phyloP scores from a whole-genome alignment of 1,140 invertebrate genomes.

The Eueides isabella region DNA sequence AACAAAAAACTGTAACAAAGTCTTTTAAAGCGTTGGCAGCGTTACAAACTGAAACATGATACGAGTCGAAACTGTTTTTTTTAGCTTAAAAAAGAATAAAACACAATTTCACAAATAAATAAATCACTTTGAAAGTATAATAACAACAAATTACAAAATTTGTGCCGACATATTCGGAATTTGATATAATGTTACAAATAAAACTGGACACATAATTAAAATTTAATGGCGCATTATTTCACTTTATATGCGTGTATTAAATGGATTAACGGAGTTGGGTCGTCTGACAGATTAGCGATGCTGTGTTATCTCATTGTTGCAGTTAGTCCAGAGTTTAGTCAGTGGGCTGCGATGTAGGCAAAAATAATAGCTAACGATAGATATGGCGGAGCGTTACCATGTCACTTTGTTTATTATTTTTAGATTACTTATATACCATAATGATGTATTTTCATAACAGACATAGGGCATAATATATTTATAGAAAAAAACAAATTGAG shows the following conservation, averaged over 20 bases:
- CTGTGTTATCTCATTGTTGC: conserved; percentile 60
- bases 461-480: too few species aligned
- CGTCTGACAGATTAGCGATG: conserved; percentile 57
- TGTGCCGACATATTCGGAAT: neutral
- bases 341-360: conserved; percentile 27
- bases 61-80: conserved; percentile 7
- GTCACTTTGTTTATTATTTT: neutral
- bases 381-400: neutral
- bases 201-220: neutral
- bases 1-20: neutral
- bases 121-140: neutral
- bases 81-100: neutral
- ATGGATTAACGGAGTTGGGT: conserved; percentile 53
- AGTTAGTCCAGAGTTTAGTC: conserved; percentile 54
- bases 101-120: neutral
- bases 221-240: conserved; percentile 9
- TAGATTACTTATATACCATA: neutral
- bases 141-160: conserved; percentile 10
- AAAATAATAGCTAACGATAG: conserved; percentile 30
- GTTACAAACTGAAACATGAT: conserved; percentile 3
- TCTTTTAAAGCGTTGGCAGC: neutral
- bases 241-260: conserved; percentile 24
- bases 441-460: neutral
- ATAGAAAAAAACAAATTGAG: too few species aligned
- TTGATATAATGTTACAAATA: conserved; percentile 2